Conservation (phyloP, 2,888 invertebrate species). For the Cantharis nigra region DNA sequence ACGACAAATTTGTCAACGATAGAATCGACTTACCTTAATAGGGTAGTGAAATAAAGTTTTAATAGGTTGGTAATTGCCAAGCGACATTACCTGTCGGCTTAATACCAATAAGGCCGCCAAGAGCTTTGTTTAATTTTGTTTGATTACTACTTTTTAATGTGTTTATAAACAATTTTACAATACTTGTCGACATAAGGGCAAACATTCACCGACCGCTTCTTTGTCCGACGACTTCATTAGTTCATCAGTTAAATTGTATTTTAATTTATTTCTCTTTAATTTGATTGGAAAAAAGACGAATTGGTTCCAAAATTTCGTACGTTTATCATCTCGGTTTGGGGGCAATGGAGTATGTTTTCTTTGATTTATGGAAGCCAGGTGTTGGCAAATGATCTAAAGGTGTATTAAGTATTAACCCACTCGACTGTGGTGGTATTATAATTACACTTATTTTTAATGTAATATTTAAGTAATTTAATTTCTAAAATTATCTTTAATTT, state of each 20-base stretch:
- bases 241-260: not conserved
- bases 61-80: slow-evolving; percentile 11
- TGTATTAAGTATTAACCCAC: not conserved
- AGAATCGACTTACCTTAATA: not conserved
- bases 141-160: slow-evolving; percentile 8
- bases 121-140: slow-evolving; percentile 9
- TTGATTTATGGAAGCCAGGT: not conserved
- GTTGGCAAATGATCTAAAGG: not conserved
- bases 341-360: not conserved
- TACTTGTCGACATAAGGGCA: not conserved
- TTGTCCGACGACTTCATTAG: not conserved
- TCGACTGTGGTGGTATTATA: not conserved
- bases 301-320: not conserved
- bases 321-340: not conserved
- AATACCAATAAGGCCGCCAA: not conserved
- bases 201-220: not conserved
- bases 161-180: slow-evolving; percentile 2
- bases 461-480: not conserved
- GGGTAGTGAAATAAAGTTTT: slow-evolving; percentile 12
- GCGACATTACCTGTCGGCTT: slow-evolving; percentile 12
- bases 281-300: not conserved
- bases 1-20: slow-evolving; percentile 17
- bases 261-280: not conserved
- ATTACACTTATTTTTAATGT: not conserved
- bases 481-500: not conserved